Evolutionary conservation across 1,140 invertebrate genomes (phyloP).

Genomic region (Polypedilum vanderplanki): DNA sequence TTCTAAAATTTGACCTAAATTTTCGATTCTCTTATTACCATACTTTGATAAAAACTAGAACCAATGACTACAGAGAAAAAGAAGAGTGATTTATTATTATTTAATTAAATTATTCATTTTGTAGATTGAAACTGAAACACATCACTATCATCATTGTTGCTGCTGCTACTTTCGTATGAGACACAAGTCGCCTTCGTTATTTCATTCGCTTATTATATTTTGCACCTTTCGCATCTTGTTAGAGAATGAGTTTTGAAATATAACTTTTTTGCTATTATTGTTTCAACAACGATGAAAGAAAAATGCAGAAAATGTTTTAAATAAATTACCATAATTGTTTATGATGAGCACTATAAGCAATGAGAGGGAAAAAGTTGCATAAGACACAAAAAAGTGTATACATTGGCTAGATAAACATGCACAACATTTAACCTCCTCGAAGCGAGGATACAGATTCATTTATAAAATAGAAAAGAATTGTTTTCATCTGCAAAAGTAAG

Average conservation of each 20-base stretch:
- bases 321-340: slow-evolving; percentile 28
- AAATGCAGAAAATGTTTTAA: slow-evolving; percentile 15
- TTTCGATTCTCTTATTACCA: too few species aligned
- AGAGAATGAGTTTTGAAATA: background rate
- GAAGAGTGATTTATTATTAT: slow-evolving; percentile 25
- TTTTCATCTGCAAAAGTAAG: background rate
- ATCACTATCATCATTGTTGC: too few species aligned
- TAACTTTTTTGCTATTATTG: background rate
- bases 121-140: slow-evolving; percentile 26
- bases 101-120: slow-evolving; percentile 23
- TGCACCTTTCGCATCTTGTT: background rate
- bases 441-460: slow-evolving; percentile 1
- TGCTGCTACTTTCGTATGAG: background rate
- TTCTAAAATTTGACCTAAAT: too few species aligned
- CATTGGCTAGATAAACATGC: too few species aligned
- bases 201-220: background rate
- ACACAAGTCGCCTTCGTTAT: slow-evolving; percentile 5
- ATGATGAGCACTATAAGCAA: slow-evolving; percentile 21
- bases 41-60: too few species aligned
- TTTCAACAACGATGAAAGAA: background rate
- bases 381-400: too few species aligned
- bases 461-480: background rate
- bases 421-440: background rate
- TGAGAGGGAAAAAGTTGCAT: background rate
- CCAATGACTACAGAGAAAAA: background rate